Evolutionary conservation across 1,140 invertebrate species (phyloP), one percentile per base, ranked within the genome.

Genomic region (Formica selysi): DNA sequence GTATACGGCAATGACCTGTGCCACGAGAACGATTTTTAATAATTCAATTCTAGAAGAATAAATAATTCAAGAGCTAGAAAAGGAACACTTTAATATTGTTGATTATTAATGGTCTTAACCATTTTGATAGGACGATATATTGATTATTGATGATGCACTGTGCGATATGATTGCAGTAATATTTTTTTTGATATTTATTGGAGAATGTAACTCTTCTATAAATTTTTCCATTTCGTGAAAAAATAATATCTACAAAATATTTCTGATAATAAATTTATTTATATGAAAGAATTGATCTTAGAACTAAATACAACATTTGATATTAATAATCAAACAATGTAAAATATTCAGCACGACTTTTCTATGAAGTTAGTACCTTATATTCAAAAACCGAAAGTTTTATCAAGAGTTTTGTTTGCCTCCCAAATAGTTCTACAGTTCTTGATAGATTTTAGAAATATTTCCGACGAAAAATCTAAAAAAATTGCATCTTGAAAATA

Each of bases 51-150:
- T 57, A 11, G 54, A 32, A 19, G 32, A 26, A 26, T 74, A 36
- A 61, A 73, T 57, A 71, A 73, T 74, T 48, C 54, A 48, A 41
- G 38, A 38, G 54, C 26, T 54, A 61, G 54, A 61, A 32, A 16
- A 59, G 68, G 2, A 74, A 62, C 36, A 71, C 19, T 44, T 71
- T 36, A 68, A 19, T 16, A 44, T 26, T 13, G 29, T 80, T 80
- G 70, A 80, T 80, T 57, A 70, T 80, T 19, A 22, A 32, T 32
- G 59, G 57, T 62, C 36, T 76, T 76, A 62, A 76, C 74, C 32
- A 26, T 64, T 29, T 29, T 16, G 7, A n/a, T 38, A 22, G 41
- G 3, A 54, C 67, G 62, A 68, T 80, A 8, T 26, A 80, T 70
- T 68, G 41, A 44, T 26, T 29, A 22, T n/a, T 79, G 44, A 51